These are phyloP conservation scores for Monodelphis domestica DNA, from an alignment of 2,797 vertebrate genomes.

Conservation along the genomic window DNA sequence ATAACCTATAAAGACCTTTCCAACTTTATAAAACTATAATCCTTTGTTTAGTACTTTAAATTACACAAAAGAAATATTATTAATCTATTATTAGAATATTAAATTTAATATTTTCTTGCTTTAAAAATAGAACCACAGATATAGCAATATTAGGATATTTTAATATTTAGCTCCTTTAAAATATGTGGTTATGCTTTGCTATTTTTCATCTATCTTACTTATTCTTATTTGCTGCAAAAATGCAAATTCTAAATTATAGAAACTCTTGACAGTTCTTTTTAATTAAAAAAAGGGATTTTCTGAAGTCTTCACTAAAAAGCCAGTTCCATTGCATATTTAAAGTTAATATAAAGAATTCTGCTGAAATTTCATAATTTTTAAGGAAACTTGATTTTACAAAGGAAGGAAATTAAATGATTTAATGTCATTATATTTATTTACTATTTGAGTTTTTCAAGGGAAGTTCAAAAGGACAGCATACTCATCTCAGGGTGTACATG, in stretches of 20 bases:
- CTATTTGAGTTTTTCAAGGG: constrained; percentile 27
- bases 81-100: too few relatives aligned
- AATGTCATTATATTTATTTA: constrained; percentile 39
- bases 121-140: constrained; percentile 54
- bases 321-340: constrained; percentile 58
- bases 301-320: constrained; percentile 50
- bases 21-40: not conserved
- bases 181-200: constrained; percentile 56
- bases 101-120: constrained; percentile 47
- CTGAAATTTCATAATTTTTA: constrained; percentile 33
- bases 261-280: constrained; percentile 42
- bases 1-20: not conserved
- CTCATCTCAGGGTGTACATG: not conserved
- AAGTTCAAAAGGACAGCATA: constrained; percentile 21
- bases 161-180: constrained; percentile 59
- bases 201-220: constrained; percentile 32
- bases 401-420: constrained; percentile 50
- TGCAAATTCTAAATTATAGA: constrained; percentile 25
- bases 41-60: constrained; percentile 58
- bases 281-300: constrained; percentile 48
- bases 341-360: constrained; percentile 10
- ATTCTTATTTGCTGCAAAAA: constrained; percentile 34
- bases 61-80: not conserved
- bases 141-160: constrained; percentile 53
- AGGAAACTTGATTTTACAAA: constrained; percentile 61